Evolutionary conservation across 2,113 vertebrate species (phyloP).

Genomic region (Furnarius figulus): DNA sequence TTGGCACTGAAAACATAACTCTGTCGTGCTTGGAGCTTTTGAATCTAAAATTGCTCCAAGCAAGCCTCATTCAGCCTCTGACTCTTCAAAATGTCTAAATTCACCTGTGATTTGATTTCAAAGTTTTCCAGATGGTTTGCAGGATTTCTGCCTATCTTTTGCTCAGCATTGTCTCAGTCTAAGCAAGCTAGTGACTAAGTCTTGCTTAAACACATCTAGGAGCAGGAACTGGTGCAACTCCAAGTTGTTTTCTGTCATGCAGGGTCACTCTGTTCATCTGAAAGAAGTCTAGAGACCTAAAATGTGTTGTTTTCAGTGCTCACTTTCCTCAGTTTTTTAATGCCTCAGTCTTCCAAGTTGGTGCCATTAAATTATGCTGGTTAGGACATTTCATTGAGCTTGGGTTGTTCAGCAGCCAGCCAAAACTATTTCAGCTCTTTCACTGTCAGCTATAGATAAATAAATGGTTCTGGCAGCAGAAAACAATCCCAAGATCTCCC

Average conservation of each 20-base stretch:
- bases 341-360: background rate
- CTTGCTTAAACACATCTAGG: background rate
- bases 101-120: background rate
- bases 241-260: background rate
- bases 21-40: background rate
- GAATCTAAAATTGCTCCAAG: conserved; percentile 12
- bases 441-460: background rate
- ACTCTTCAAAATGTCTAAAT: background rate
- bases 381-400: background rate
- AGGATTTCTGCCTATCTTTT: background rate
- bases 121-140: background rate
- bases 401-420: background rate
- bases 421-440: background rate
- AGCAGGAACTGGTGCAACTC: background rate
- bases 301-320: background rate
- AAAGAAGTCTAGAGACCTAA: background rate
- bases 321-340: background rate
- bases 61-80: background rate
- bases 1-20: conserved; percentile 1
- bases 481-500: background rate
- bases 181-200: background rate
- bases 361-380: background rate
- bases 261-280: background rate
- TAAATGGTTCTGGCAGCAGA: background rate
- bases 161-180: background rate